These are phyloP conservation scores for Drosophila kikkawai DNA, from an alignment of 1,140 invertebrate species.

Conservation along the genomic window DNA sequence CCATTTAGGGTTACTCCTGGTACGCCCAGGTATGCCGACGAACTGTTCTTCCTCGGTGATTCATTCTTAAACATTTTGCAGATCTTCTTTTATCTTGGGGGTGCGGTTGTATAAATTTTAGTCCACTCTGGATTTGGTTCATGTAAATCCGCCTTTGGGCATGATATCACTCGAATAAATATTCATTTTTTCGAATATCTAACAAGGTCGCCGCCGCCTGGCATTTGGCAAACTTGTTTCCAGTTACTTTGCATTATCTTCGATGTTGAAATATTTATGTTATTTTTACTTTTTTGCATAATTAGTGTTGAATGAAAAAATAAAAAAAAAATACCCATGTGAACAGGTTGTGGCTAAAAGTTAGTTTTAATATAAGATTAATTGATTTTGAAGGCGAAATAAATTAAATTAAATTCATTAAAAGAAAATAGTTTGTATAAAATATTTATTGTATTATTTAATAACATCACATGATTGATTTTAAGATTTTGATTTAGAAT, in stretches of 20 bases:
- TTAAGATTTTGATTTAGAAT: too few relatives aligned
- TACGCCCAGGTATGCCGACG: slow-evolving; percentile 58
- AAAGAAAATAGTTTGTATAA: neutral
- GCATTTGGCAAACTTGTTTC: slow-evolving; percentile 53
- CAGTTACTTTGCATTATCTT: slow-evolving; percentile 45
- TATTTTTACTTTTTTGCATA: slow-evolving; percentile 27
- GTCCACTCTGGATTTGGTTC: slow-evolving; percentile 12
- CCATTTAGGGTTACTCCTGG: slow-evolving; percentile 50
- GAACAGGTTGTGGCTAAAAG: slow-evolving; percentile 9
- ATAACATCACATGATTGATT: too few relatives aligned
- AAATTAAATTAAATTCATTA: neutral
- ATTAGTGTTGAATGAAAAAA: slow-evolving; percentile 7
- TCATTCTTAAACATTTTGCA: slow-evolving; percentile 14
- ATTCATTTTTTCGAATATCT: slow-evolving; percentile 52
- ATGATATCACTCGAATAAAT: slow-evolving; percentile 64
- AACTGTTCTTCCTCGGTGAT: slow-evolving; percentile 34
- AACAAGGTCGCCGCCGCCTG: slow-evolving; percentile 58
- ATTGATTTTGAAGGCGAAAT: neutral
- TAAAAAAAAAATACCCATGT: neutral
- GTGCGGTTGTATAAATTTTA: slow-evolving; percentile 38
- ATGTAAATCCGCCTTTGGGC: slow-evolving; percentile 36
- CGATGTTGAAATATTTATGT: slow-evolving; percentile 40
- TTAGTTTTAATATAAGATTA: slow-evolving; percentile 5
- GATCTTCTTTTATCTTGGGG: slow-evolving; percentile 32
- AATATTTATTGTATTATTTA: neutral